Evolutionary conservation across 2,113 vertebrate genomes (phyloP).

Genomic region (Bujurquina vittata): DNA sequence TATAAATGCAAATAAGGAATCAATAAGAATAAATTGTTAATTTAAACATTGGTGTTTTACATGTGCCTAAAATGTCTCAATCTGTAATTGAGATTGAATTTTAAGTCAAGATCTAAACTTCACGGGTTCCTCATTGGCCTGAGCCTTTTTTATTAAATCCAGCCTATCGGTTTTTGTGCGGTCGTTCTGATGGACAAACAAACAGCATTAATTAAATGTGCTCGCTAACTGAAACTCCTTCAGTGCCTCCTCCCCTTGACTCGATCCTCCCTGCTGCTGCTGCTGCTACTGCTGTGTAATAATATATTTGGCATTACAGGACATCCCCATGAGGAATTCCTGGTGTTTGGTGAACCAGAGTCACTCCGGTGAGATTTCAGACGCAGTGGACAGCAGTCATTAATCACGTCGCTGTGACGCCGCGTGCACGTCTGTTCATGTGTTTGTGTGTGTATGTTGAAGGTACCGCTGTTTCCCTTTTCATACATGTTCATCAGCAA

Average conservation of each 20-base stretch:
- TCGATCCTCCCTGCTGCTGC: slow-evolving; percentile 28
- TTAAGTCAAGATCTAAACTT: background rate
- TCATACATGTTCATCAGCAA: slow-evolving; percentile 60
- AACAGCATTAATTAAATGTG: background rate
- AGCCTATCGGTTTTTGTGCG: rapidly evolving
- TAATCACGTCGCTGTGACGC: slow-evolving; percentile 70
- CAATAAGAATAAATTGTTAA: too few relatives aligned
- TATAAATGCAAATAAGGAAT: background rate
- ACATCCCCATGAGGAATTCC: slow-evolving; percentile 76
- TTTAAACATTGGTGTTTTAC: background rate
- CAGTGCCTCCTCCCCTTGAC: slow-evolving; percentile 10
- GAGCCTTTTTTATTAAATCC: background rate
- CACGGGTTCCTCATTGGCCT: rapidly evolving
- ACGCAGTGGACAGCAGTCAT: slow-evolving; percentile 71
- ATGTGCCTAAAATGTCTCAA: background rate
- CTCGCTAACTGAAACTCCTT: slow-evolving; percentile 7
- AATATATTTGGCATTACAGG: slow-evolving; percentile 76
- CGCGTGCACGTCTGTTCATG: slow-evolving; percentile 23
- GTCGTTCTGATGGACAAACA: background rate
- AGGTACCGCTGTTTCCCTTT: slow-evolving; percentile 53
- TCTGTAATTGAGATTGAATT: too few relatives aligned
- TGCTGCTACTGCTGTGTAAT: slow-evolving; percentile 62
- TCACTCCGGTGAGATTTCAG: slow-evolving; percentile 75
- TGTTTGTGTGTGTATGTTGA: slow-evolving; percentile 52
- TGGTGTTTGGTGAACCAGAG: slow-evolving; percentile 76